Evolutionary conservation across 2,888 invertebrate genomes (phyloP).

Genomic region (Calameuta filiformis): DNA sequence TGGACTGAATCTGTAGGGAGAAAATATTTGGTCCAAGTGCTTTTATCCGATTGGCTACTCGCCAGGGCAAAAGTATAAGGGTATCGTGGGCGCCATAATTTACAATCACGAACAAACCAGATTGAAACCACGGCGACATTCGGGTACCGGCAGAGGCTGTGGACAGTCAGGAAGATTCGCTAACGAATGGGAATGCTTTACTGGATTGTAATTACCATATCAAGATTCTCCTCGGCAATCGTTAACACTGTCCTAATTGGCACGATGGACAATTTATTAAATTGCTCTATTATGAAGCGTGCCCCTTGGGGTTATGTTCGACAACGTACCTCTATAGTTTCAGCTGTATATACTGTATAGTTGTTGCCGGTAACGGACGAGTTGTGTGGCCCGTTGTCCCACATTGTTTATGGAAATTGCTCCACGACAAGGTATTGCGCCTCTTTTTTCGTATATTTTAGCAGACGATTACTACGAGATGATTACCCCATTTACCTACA

Average conservation of each 20-base stretch:
- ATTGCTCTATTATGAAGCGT: conserved; percentile 51
- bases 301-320: neutral
- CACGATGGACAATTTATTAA: conserved; percentile 48
- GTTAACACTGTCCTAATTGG: conserved; percentile 48
- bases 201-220: conserved; percentile 46
- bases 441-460: conserved; percentile 39
- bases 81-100: conserved; percentile 28
- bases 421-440: conserved; percentile 27
- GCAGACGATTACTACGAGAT: conserved; percentile 31
- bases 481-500: conserved; percentile 21
- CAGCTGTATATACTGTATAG: neutral
- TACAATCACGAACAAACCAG: conserved; percentile 33
- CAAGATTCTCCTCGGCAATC: conserved; percentile 43
- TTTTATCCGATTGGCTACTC: neutral
- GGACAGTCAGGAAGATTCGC: conserved; percentile 8
- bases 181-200: conserved; percentile 43
- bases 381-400: neutral
- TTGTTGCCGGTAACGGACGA: neutral
- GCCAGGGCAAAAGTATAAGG: neutral
- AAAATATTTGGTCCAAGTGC: neutral
- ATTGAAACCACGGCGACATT: conserved; percentile 12
- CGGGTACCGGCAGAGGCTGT: neutral
- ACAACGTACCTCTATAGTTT: neutral
- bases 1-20: neutral
- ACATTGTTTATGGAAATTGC: conserved; percentile 52